Conservation (phyloP, 1,140 invertebrate species). For the Sitophilus oryzae region DNA sequence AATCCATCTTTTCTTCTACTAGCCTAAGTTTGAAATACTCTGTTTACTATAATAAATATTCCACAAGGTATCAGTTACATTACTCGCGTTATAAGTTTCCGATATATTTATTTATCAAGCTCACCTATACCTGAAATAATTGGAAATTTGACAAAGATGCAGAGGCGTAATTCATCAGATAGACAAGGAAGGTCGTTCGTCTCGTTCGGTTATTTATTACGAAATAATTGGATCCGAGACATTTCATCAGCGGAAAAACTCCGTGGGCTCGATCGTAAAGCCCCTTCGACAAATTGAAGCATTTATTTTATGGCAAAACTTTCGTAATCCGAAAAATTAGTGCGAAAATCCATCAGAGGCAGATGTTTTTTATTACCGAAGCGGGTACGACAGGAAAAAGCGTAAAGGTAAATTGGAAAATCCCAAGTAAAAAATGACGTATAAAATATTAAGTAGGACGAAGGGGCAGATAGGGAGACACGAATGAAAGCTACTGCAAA, state of each 20-base stretch:
- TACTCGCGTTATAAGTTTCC: too few species aligned
- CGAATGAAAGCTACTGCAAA: neutral
- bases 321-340: conserved; percentile 29
- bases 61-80: too few species aligned
- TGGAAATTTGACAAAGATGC: too few species aligned
- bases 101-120: too few species aligned
- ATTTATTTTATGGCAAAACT: conserved; percentile 30
- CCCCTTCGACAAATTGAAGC: conserved; percentile 24
- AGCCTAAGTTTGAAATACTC: too few species aligned
- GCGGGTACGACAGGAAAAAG: conserved; percentile 16
- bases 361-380: conserved; percentile 28
- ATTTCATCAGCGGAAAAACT: conserved; percentile 13
- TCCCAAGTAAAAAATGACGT: conserved; percentile 16
- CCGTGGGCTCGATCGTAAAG: conserved; percentile 13
- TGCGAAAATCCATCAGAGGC: conserved; percentile 27
- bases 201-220: conserved; percentile 15
- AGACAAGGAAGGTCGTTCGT: neutral
- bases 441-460: conserved; percentile 15
- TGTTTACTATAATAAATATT: too few species aligned
- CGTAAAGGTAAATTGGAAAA: conserved; percentile 26
- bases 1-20: too few species aligned
- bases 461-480: too few species aligned
- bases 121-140: too few species aligned
- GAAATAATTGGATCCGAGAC: conserved; percentile 21
- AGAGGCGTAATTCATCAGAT: too few species aligned